Base-by-base conservation (phyloP, 2,888 invertebrate species). In the Molanna angustata region DNA sequence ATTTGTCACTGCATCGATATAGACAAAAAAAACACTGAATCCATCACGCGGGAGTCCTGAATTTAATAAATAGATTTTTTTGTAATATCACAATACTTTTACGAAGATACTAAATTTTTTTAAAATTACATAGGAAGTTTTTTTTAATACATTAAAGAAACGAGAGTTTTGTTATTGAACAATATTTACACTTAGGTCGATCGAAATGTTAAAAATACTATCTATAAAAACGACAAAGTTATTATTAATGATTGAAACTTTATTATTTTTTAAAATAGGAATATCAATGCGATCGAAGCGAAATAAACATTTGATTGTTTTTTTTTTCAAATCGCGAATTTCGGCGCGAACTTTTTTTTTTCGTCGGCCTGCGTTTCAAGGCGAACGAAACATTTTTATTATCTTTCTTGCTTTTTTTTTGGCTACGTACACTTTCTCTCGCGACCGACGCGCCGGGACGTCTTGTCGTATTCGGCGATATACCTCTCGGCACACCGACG, bases 401-500 rank as follows among this genome's bases (percentile, higher is more conserved):
- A n/a, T n/a, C n/a, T n/a, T n/a, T n/a, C n/a, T n/a, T n/a, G n/a
- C n/a, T n/a, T n/a, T n/a, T n/a, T n/a, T 54, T 54, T 54, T 54
- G 54, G 41, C 47, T 46, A 42, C 54, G 50, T 46, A 49, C 52
- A 56, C 56, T 56, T 56, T 56, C 56, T 52, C 51, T 45, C 52
- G 14, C 31, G 13, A 32, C 45, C 52, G 56, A 21, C 47, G 52
- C 52, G 43, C 39, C 46, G 31, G 47, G 56, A 55, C 52, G 52
- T 56, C 56, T 56, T 49, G 47, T 45, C 40, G 47, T 33, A 40
- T 49, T 39, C 46, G 46, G 41, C 49, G 50, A 16, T 45, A 39
- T 31, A 45, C 49, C 48, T 43, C 39, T 46, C 43, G 44, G 33
- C 44, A 39, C 49, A 32, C 46, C 52, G 47, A 41, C 44, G 45